Evolutionary conservation across 2,113 vertebrate species (phyloP).

Genomic region (Cyprinodon brontotheroides): DNA sequence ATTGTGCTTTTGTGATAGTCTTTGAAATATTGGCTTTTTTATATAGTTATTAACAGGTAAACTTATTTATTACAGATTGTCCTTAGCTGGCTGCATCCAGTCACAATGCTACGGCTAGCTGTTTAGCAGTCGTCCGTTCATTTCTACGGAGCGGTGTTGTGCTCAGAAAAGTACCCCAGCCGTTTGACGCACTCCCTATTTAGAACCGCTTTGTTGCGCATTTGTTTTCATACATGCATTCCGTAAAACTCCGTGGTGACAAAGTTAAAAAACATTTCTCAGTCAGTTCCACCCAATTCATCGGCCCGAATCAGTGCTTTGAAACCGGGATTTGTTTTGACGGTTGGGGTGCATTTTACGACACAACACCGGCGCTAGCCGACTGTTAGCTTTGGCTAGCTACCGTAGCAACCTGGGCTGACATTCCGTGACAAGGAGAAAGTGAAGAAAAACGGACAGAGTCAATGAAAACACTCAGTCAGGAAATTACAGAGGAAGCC

Average conservation of each 20-base stretch:
- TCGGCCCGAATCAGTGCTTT: background rate
- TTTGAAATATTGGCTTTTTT: conserved; percentile 45
- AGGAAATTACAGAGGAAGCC: conserved; percentile 66
- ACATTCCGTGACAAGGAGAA: conserved; percentile 87
- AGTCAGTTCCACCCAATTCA: background rate
- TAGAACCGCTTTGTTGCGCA: background rate
- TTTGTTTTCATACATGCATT: no score
- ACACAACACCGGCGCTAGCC: conserved; percentile 58
- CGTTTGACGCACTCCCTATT: background rate
- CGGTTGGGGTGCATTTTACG: background rate
- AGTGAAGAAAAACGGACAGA: conserved; percentile 78
- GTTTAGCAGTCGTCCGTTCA: conserved; percentile 55
- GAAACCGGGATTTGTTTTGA: background rate
- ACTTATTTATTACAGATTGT: conserved; percentile 82
- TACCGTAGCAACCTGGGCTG: conserved; percentile 69
- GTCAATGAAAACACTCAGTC: conserved; percentile 73
- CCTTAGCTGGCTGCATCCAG: conserved; percentile 80
- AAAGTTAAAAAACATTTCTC: background rate
- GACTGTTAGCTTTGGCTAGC: conserved; percentile 72
- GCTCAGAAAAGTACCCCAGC: conserved; percentile 2
- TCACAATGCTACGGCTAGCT: conserved; percentile 76
- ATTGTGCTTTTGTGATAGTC: conserved; percentile 13
- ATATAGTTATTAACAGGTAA: conserved; percentile 69
- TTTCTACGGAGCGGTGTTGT: conserved; percentile 39
- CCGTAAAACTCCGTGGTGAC: background rate